Evolutionary conservation across 1,140 invertebrate genomes (phyloP), one percentile per base, ranked within the genome.

Genomic region (Chionoecetes opilio): DNA sequence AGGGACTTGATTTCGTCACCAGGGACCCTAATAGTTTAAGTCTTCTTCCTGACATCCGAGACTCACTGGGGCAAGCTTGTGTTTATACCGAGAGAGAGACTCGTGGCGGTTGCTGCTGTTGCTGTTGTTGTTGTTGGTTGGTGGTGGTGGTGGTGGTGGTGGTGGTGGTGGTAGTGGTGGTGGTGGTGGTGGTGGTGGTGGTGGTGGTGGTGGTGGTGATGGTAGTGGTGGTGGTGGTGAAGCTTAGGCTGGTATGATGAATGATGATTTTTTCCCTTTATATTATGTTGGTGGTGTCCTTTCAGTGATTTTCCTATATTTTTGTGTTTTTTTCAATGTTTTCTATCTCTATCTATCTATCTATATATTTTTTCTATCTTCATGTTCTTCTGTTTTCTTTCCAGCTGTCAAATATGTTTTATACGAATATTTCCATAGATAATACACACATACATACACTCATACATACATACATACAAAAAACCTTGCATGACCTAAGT

Each of bases 401-500:
- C n/a, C n/a, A n/a, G n/a, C n/a, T n/a, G n/a, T n/a, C n/a, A n/a
- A n/a, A n/a, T n/a, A n/a, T n/a, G n/a, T n/a, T n/a, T n/a, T n/a
- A n/a, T n/a, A 53, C 11, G 21, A 17, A 29, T 84, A 84, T n/a
- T 9, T 84, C 17, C 32, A 34, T 84, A 84, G 21, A 84, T 84
- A 84, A 84, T 84, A 84, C 32, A 84, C 9, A 26, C 29, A 84
- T n/a, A 84, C 32, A 84, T 17, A 84, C 3, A 84, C 9, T 31
- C 32, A 84, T 84, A 26, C 32, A 84, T 84, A 84, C 32, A 84
- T 84, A 84, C 32, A 84, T 84, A 84, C 32, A 84, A 1, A 84
- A 31, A 84, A 31, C 46, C 46, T 9, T 53, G 46, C 46, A 53
- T 53, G 46, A 53, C 46, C 46, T 17, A 17, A 9, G 46, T 53